These are phyloP conservation scores for Philonicus albiceps DNA, from an alignment of 2,888 invertebrate genomes.

Conservation along the genomic window DNA sequence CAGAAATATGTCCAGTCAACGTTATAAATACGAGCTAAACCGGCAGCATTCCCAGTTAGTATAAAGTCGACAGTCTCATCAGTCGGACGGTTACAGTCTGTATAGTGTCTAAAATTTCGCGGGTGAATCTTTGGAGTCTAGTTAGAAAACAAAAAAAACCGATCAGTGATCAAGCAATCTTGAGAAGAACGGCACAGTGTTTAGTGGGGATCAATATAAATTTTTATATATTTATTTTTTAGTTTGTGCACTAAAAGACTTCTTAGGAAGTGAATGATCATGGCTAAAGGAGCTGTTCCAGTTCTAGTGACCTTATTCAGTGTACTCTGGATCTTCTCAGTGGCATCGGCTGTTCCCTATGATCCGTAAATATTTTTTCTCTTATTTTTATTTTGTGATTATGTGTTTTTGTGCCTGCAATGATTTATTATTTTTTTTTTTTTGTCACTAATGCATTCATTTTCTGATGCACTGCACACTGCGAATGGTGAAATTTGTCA, in stretches of 20 bases:
- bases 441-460: not conserved
- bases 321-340: not conserved
- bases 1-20: slow-evolving; percentile 23
- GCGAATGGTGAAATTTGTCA: slow-evolving; percentile 22
- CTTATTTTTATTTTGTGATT: not conserved
- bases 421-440: not conserved
- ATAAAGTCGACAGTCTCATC: not conserved
- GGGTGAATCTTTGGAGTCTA: not conserved
- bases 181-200: not conserved
- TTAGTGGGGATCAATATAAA: not conserved
- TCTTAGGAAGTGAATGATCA: not conserved
- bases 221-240: not conserved
- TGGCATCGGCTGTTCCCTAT: not conserved
- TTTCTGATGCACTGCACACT: not conserved
- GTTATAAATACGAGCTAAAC: slow-evolving; percentile 20
- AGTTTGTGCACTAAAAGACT: not conserved
- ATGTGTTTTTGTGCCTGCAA: not conserved
- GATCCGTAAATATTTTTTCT: not conserved
- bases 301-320: not conserved
- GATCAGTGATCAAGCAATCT: not conserved
- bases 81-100: not conserved
- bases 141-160: not conserved
- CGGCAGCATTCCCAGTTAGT: not conserved
- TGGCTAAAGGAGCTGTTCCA: not conserved
- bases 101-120: not conserved